Evolutionary conservation across 2,113 vertebrate species (phyloP).

Genomic region (Caranx melampygus): DNA sequence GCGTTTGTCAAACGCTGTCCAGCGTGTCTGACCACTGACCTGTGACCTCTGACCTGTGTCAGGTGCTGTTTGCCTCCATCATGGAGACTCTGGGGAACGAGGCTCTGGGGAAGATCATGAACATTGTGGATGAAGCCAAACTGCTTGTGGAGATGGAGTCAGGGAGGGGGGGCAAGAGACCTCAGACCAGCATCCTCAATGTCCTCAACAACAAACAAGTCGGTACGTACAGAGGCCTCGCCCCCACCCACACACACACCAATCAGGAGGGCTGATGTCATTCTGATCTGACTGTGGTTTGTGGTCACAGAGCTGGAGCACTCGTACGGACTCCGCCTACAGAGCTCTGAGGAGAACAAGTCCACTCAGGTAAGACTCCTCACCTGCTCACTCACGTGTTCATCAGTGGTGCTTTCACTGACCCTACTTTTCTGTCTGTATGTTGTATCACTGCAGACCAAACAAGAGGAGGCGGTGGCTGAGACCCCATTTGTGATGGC

Average conservation of each 20-base stretch:
- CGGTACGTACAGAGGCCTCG: constrained; percentile 54
- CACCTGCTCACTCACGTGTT: background rate
- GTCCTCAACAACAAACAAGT: constrained; percentile 61
- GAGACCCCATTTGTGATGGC: constrained; percentile 69
- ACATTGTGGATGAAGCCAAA: constrained; percentile 73
- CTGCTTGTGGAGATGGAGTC: constrained; percentile 45
- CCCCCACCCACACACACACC: background rate
- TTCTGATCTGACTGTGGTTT: background rate
- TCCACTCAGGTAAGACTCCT: constrained; percentile 42
- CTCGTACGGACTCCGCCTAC: constrained; percentile 53
- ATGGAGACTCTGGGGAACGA: constrained; percentile 84
- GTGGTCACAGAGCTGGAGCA: constrained; percentile 63
- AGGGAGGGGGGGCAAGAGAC: constrained; percentile 5
- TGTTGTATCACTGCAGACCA: background rate
- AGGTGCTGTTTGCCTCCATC: constrained; percentile 78
- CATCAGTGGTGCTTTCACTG: background rate
- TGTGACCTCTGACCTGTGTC: background rate
- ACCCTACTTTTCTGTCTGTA: background rate
- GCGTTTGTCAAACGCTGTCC: no score
- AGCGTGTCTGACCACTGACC: constrained; percentile 1
- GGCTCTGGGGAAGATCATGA: constrained; percentile 82
- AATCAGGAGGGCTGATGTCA: background rate
- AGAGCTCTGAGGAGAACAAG: accelerated
- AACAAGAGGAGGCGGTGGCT: background rate
- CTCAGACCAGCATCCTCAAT: constrained; percentile 69